Evolutionary conservation across 2,797 vertebrate species (phyloP), one percentile per base, ranked within the genome.

Genomic region (Distichodus sexfasciatus): DNA sequence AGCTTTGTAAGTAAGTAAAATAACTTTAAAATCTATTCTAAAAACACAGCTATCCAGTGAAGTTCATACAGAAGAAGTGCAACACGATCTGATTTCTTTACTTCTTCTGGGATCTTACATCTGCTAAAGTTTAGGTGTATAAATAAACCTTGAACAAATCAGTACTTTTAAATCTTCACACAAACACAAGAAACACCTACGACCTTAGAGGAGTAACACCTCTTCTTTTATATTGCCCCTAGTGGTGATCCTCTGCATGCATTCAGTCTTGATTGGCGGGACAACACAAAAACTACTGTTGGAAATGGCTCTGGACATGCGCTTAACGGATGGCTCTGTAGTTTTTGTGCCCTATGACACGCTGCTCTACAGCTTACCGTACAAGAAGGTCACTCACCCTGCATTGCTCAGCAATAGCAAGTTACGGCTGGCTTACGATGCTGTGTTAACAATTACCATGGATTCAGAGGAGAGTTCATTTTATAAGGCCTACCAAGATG

Each of bases 201-300:
- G n/a, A 26, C 8, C 12, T 10, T 6, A 12, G 15, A 4, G 15
- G 4, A 24, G 9, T 14, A 23, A 1, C 26, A 31, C 17, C 21
- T 43, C 1, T 6, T 69, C 24, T 46, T 40, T 62, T 48, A 28
- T 43, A 4, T 55, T 35, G 35, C 33, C n/a, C 40, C 0, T 84
- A 96, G 95, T 88, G 61, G 87, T 97, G 61, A 89, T 97, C 75
- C 90, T 96, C 91, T 95, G 94, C 74, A 97, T 96, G 95, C 94
- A 91, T 71, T 97, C 95, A 0, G 83, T 90, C 9, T 84, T 97
- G 41, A 86, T 97, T 84, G 95, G 95, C 23, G 95, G 95, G 0
- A 80, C 89, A 40, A 91, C 93, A 41, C 94, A 97, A 71, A 77
- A 62, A 40, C 76, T 88, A 0, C 83, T 97, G 0, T 77, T 97